Base-by-base conservation (phyloP, 2,888 invertebrate genomes). In the Tachystola acroxantha region DNA sequence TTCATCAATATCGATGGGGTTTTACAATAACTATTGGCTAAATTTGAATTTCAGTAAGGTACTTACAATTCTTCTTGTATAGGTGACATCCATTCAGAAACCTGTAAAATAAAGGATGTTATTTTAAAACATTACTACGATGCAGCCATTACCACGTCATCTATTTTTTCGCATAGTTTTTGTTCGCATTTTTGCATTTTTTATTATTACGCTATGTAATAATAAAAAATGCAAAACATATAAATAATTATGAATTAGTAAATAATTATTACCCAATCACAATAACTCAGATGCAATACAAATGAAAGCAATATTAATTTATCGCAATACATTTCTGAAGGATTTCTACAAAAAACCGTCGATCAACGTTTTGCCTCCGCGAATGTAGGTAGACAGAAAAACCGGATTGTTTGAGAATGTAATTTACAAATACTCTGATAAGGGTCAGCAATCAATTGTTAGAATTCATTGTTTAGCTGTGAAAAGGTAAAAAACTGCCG, bases 21-120 rank as follows among this genome's bases (percentile, higher is more conserved):
- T n/a, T n/a, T n/a, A n/a, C n/a, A n/a, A n/a, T n/a, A n/a, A n/a
- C n/a, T n/a, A n/a, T n/a, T n/a, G n/a, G n/a, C n/a, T n/a, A n/a
- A n/a, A n/a, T n/a, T n/a, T n/a, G n/a, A n/a, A n/a, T n/a, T n/a
- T n/a, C n/a, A n/a, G n/a, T n/a, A n/a, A n/a, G n/a, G 11, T 32
- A 77, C 80, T 78, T 58, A 80, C 79, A 69, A 48, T 46, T 76
- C 64, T 38, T 71, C 64, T 51, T 72, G 67, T 11, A 82, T 45
- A 6, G 79, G 82, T 0, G 54, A 34, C 71, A 80, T 67, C 80
- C 80, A 80, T 46, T 80, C 79, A 2, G 73, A 61, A 7, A 65
- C 54, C 79, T 80, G 45, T 35, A 24, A n/a, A n/a, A 24, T 24
- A 24, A 16, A 16, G 6, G 16, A 4, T n/a, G 5, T 20, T 20